These are phyloP conservation scores for Scomber scombrus DNA, from an alignment of 2,113 vertebrate species.

Conservation along the genomic window DNA sequence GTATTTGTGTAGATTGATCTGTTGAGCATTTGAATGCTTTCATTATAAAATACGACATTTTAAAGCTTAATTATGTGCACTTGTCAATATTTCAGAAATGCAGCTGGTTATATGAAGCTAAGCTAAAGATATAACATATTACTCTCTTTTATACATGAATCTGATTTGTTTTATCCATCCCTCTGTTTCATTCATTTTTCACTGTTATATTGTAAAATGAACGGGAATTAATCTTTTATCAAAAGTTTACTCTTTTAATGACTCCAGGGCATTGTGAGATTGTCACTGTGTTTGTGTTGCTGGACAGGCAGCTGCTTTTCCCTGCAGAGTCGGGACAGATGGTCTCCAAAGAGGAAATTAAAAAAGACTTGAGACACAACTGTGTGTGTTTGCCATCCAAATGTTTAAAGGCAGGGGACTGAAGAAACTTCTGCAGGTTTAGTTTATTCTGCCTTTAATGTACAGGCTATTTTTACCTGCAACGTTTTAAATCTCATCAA, in stretches of 20 bases:
- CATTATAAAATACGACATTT: background rate
- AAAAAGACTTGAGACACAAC: background rate
- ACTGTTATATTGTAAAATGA: no score
- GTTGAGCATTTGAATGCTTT: background rate
- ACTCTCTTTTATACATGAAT: no score
- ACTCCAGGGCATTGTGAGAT: background rate
- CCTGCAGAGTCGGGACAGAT: constrained; percentile 3
- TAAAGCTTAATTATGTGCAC: background rate
- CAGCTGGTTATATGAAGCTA: background rate
- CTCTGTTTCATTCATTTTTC: no score
- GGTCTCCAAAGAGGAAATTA: background rate
- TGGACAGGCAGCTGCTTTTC: background rate
- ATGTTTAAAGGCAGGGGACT: background rate
- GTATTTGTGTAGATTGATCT: background rate
- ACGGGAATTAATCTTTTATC: background rate
- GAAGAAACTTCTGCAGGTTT: background rate
- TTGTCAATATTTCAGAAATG: constrained; percentile 5
- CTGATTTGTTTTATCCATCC: no score
- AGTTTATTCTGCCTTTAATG: background rate
- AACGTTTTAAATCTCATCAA: background rate
- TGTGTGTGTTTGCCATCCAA: constrained; percentile 1
- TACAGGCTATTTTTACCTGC: background rate
- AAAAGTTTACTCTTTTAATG: background rate
- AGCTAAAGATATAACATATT: no score
- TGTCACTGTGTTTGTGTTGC: background rate